Conservation (phyloP, 1,140 invertebrate genomes). For the Elymnias hypermnestra region DNA sequence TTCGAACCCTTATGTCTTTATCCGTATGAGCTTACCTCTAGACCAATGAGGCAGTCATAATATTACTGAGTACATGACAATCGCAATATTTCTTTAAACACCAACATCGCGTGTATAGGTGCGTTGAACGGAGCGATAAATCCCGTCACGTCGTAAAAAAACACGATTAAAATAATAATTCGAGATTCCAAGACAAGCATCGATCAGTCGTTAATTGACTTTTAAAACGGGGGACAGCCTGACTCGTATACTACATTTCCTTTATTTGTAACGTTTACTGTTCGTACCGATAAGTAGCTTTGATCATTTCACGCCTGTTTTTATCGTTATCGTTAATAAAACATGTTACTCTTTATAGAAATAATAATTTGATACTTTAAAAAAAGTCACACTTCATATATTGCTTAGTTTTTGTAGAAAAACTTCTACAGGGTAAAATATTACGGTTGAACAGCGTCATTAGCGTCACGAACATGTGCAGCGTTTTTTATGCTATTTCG, state of each 20-base stretch:
- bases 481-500: no score
- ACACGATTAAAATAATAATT: slow-evolving; percentile 44
- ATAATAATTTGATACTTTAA: no score
- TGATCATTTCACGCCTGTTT: neutral
- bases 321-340: neutral
- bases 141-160: slow-evolving; percentile 31
- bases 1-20: no score
- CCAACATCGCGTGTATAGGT: slow-evolving; percentile 39
- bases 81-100: slow-evolving; percentile 37
- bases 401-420: no score
- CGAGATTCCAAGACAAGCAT: slow-evolving; percentile 25
- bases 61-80: slow-evolving; percentile 26
- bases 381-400: no score
- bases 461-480: no score
- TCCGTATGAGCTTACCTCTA: no score
- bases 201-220: slow-evolving; percentile 32
- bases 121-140: slow-evolving; percentile 40
- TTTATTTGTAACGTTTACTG: slow-evolving; percentile 24
- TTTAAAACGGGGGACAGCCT: slow-evolving; percentile 20
- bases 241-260: slow-evolving; percentile 19
- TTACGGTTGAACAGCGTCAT: no score
- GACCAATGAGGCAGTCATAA: no score
- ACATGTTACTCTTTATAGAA: no score
- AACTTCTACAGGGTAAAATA: no score
- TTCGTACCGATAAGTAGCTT: slow-evolving; percentile 11